phyloP scores from a whole-genome alignment of 2,113 vertebrate species.

The Spea multiplicata region DNA sequence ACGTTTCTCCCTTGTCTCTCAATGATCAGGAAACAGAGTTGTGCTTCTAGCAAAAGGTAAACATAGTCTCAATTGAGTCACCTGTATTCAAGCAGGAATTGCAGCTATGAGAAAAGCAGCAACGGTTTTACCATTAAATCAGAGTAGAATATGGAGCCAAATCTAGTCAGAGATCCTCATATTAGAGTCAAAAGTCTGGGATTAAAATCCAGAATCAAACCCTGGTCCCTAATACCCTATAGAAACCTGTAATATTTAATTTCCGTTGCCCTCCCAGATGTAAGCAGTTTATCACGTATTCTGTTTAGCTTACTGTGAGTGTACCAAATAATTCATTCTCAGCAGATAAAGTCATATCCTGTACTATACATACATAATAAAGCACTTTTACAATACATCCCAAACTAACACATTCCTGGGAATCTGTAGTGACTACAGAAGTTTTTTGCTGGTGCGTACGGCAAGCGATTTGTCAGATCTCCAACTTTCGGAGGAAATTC shows the following conservation, averaged over 20 bases:
- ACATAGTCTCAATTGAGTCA: too few relatives aligned
- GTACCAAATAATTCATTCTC: constrained; percentile 37
- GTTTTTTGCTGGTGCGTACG: constrained; percentile 20
- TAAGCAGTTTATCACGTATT: constrained; percentile 26
- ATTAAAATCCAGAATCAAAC: too few relatives aligned
- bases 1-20: too few relatives aligned
- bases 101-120: too few relatives aligned
- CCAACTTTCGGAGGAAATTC: constrained; percentile 44
- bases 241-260: background rate
- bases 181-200: too few relatives aligned
- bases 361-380: constrained; percentile 23
- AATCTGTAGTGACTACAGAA: constrained; percentile 17
- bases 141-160: too few relatives aligned
- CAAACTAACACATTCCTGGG: constrained; percentile 33
- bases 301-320: constrained; percentile 19
- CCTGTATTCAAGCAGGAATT: too few relatives aligned
- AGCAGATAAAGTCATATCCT: constrained; percentile 44
- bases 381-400: constrained; percentile 28
- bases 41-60: too few relatives aligned
- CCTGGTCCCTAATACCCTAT: background rate
- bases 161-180: too few relatives aligned
- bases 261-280: constrained; percentile 5
- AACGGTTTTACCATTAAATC: too few relatives aligned
- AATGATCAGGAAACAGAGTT: too few relatives aligned
- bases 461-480: constrained; percentile 30